phyloP scores from a whole-genome alignment of 2,113 vertebrate genomes.

The Gopherus evgoodei region DNA sequence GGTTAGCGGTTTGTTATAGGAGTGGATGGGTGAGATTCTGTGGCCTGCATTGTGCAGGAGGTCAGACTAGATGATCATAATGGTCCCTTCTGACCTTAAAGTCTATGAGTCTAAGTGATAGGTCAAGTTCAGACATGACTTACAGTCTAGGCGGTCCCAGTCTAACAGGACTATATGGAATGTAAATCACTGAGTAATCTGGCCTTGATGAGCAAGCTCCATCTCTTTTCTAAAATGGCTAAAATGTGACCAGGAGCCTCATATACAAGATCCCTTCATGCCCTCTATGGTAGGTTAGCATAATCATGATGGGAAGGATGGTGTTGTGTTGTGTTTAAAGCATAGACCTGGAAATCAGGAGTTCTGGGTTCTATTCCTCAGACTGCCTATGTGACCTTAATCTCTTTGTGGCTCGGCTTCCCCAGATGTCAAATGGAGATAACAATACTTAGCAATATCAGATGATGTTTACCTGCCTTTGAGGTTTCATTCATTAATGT shows the following conservation, averaged over 20 bases:
- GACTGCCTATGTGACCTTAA: fast-evolving
- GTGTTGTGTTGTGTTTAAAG: neutral
- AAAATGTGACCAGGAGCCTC: neutral
- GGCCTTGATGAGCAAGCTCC: neutral
- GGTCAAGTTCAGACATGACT: neutral
- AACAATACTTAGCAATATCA: constrained; percentile 14
- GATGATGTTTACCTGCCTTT: constrained; percentile 19
- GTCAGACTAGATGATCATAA: too few relatives aligned
- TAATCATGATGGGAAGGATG: neutral
- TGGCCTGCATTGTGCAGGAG: too few relatives aligned
- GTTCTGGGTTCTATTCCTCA: neutral
- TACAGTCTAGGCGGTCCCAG: neutral
- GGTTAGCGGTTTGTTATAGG: too few relatives aligned
- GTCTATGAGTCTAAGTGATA: neutral
- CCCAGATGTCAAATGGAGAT: neutral
- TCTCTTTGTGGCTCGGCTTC: neutral
- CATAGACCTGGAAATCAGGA: neutral
- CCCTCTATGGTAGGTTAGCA: neutral
- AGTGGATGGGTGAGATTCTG: too few relatives aligned
- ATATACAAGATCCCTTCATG: neutral
- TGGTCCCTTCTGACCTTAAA: too few relatives aligned
- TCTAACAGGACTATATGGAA: neutral
- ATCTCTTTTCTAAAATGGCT: neutral
- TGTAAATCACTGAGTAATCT: neutral
- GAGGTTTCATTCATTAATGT: constrained; percentile 5